phyloP scores from a whole-genome alignment of 2,888 invertebrate species.

The Cetonia aurata region DNA sequence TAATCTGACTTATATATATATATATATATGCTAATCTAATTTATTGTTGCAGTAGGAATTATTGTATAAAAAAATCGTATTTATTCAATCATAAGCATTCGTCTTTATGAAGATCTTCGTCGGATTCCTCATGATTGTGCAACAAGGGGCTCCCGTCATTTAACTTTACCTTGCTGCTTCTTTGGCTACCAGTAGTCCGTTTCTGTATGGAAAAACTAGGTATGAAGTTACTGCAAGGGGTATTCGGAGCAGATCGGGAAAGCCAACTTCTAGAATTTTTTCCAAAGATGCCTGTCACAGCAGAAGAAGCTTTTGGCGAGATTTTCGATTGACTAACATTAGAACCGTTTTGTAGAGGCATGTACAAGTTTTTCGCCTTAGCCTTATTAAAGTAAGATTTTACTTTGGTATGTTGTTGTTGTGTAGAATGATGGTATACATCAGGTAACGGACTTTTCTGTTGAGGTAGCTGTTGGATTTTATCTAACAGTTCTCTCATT shows the following conservation, averaged over 20 bases:
- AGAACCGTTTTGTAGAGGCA: conserved; percentile 70
- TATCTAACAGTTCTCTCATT: conserved; percentile 79
- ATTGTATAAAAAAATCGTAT: conserved; percentile 18
- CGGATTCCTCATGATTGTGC: conserved; percentile 69
- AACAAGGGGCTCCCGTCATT: conserved; percentile 76
- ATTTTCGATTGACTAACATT: conserved; percentile 53
- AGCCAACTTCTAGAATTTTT: conserved; percentile 69
- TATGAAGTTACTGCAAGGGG: conserved; percentile 78
- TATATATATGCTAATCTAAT: neutral
- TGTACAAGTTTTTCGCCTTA: conserved; percentile 78
- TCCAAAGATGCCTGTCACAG: conserved; percentile 38
- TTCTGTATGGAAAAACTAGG: conserved; percentile 73
- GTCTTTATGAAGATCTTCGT: conserved; percentile 59
- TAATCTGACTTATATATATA: conserved; percentile 17
- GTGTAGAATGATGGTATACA: conserved; percentile 50
- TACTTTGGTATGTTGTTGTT: conserved; percentile 46
- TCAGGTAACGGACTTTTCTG: conserved; percentile 64
- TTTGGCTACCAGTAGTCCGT: conserved; percentile 67
- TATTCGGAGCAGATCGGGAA: conserved; percentile 84
- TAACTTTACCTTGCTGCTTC: conserved; percentile 66
- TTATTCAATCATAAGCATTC: conserved; percentile 51
- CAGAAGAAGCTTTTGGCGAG: conserved; percentile 48
- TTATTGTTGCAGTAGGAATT: conserved; percentile 25
- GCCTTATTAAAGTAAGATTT: conserved; percentile 68
- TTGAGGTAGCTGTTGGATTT: conserved; percentile 77